A percentile compares a stretch with the other conserved stretches of the same genome.
phyloP scores from a whole-genome alignment of 2,888 invertebrate species.

The Ctena decussata region DNA sequence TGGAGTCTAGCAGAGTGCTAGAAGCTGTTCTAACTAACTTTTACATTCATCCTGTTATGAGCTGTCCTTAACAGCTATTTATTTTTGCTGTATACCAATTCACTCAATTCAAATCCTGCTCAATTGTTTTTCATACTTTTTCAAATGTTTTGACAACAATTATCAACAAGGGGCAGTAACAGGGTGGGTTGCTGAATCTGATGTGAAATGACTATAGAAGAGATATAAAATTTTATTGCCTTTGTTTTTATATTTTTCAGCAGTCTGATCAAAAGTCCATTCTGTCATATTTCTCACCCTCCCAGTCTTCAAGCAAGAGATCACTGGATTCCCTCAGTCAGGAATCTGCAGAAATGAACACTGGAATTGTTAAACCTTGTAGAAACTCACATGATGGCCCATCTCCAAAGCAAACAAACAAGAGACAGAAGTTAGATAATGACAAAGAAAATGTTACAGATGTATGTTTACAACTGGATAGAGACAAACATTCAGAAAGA shows the following conservation, averaged over 20 bases:
- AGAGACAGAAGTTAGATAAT: neutral
- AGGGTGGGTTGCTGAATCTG: too few species aligned
- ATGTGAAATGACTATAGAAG: too few species aligned
- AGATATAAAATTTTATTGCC: neutral
- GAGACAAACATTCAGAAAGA: neutral
- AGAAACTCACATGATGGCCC: neutral
- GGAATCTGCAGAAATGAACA: neutral
- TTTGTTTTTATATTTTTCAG: neutral
- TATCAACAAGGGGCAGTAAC: too few species aligned
- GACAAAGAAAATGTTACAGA: neutral
- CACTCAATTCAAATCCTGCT: too few species aligned
- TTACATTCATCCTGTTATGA: too few species aligned
- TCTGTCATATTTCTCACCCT: constrained; percentile 74
- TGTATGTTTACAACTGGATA: too few species aligned
- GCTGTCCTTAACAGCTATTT: too few species aligned
- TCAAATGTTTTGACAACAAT: too few species aligned
- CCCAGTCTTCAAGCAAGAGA: constrained; percentile 2
- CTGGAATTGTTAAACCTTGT: neutral
- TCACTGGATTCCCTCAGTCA: neutral
- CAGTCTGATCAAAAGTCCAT: constrained; percentile 76
- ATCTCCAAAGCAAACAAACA: neutral
- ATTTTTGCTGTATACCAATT: too few species aligned
- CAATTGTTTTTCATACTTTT: too few species aligned
- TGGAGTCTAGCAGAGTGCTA: too few species aligned
- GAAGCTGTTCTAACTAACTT: too few species aligned